Evolutionary conservation across 2,113 vertebrate species (phyloP), one percentile per base, ranked within the genome.

Genomic region (Hemiscyllium ocellatum): DNA sequence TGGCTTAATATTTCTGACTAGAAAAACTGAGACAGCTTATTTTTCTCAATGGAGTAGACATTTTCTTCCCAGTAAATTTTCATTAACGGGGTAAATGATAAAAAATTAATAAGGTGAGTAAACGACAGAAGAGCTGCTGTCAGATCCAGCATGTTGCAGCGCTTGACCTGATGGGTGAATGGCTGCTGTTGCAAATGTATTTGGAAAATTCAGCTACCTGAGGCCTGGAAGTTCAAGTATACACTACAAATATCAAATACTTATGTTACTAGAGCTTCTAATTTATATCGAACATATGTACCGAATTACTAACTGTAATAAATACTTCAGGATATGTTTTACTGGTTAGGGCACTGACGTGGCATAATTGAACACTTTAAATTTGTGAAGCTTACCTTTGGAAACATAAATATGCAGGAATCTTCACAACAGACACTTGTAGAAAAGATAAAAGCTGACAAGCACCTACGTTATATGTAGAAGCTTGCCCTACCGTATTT

Each of bases 351-450:
- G 50, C 6, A 6, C 89, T 68, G 89, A 93, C 19, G 89, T 20
- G 65, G n/a, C 65, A 37, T 65, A 90, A 90, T 52, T 90, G 33
- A 93, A 8, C 7, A 42, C 61, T 93, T 93, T 65, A 93, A 66
- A 42, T 66, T 66, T 61, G 61, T 93, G 89, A 93, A 93, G 89
- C 85, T 52, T 87, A 56, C 85, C 85, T 42, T 87, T n/a, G 50
- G 85, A 50, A 87, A 50, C 15, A 17, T 66, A 93, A 93, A 66
- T 29, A 37, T 66, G 89, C 89, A 66, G 89, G 33, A 65, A 93
- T 93, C 61, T 93, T 93, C 89, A 93, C 66, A 37, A 93, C 33
- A 3, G 29, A 61, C 26, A 66, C 61, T 66, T 37, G 61, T 68
- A 37, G 33, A 66, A 93, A 66, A 19, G 65, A 93, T 1, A 37